Conservation (phyloP, 2,113 vertebrate genomes). For the Nothocercus julius region DNA sequence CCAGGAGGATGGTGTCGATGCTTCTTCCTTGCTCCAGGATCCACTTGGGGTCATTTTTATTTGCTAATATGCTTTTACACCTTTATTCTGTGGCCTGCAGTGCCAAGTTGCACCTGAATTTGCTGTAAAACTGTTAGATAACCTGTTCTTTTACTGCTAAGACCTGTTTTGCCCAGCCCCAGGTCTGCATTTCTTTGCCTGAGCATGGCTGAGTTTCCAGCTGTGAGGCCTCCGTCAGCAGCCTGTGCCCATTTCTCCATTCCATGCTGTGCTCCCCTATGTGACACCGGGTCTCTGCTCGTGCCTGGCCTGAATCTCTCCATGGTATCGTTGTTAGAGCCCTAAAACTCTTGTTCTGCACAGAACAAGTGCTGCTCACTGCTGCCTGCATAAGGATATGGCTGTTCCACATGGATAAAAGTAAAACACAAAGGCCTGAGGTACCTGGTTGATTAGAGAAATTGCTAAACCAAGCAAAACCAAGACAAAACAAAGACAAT, state of each 20-base stretch:
- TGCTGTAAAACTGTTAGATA: fast-evolving
- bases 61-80: not conserved
- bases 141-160: not conserved
- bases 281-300: not conserved
- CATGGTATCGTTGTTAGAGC: too few species aligned
- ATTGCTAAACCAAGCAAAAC: too few species aligned
- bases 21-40: not conserved
- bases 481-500: too few species aligned
- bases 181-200: not conserved
- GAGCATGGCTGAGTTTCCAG: fast-evolving
- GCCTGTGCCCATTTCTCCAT: not conserved
- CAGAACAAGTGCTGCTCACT: too few species aligned
- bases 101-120: not conserved
- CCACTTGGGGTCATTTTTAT: not conserved
- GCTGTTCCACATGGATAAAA: too few species aligned
- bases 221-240: not conserved
- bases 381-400: too few species aligned
- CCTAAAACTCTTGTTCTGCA: too few species aligned
- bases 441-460: too few species aligned
- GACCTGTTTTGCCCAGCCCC: not conserved
- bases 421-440: too few species aligned
- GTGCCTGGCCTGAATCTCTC: too few species aligned
- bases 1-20: fast-evolving
- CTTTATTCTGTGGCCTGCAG: not conserved
- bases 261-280: fast-evolving